Conservation (phyloP, 2,113 vertebrate genomes). For the Xiphorhynchus elegans region DNA sequence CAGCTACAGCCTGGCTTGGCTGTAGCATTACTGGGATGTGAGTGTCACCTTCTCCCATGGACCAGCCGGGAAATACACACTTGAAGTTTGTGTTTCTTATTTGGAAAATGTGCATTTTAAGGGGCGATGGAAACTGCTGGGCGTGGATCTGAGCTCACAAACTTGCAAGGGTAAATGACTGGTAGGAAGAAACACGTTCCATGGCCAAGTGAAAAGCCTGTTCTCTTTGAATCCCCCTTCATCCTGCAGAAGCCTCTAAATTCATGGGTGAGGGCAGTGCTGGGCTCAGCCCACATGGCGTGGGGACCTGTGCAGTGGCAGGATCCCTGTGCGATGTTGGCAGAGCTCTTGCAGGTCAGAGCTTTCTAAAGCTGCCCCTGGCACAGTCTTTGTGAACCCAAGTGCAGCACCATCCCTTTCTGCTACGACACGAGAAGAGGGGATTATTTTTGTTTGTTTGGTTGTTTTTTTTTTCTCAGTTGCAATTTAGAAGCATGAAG, state of each 20-base stretch:
- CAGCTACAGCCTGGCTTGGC: neutral
- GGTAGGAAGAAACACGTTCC: neutral
- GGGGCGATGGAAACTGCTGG: neutral
- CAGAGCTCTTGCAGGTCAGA: neutral
- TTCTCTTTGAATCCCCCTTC: neutral
- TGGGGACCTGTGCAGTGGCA: neutral
- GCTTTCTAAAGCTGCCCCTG: neutral
- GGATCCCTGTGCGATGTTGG: neutral
- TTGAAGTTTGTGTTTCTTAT: neutral
- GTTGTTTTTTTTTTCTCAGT: neutral
- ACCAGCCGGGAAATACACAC: neutral
- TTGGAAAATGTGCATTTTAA: neutral
- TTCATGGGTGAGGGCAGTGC: fast-evolving
- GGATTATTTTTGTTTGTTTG: neutral
- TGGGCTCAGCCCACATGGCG: neutral
- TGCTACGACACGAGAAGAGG: neutral
- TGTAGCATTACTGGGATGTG: neutral
- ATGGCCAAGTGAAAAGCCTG: neutral
- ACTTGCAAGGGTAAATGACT: neutral
- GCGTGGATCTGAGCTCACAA: neutral
- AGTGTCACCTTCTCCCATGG: neutral
- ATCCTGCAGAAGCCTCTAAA: neutral
- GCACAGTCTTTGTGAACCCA: neutral
- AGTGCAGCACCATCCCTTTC: neutral
- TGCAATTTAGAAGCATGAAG: neutral